Base-by-base conservation (phyloP, 2,797 vertebrate genomes). In the Morelia viridis region DNA sequence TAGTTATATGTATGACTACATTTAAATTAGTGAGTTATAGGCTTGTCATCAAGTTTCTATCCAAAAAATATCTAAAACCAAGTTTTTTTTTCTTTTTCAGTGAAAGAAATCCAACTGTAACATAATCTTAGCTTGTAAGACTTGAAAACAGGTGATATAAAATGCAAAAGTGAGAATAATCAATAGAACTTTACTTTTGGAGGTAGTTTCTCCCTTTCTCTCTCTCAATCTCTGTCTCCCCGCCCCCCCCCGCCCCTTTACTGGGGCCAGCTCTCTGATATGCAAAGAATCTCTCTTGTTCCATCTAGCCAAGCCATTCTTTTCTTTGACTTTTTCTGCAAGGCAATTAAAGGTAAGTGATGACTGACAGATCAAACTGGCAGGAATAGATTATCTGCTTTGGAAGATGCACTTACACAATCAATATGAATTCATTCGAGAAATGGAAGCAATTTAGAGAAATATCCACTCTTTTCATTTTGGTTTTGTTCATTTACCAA, bases 381-480 rank as follows among this genome's bases (percentile, higher is more conserved):
- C 95, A 98, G 96, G 97, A 97, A 97, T 93, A 96, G 94, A 97
- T 97, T 97, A 97, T 97, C 97, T 97, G 93, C 95, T 87, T 96
- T 96, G 95, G 93, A 96, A 97, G 95, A 97, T 95, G 91, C 93
- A 97, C 97, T 98, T 95, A 94, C 94, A 97, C 97, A 98, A 97
- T 98, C 98, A 98, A 98, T 98, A 97, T 89, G 95, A 97, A 96
- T 97, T 96, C 96, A 98, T 98, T 98, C 97, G 95, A 95, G 95
- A 97, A 98, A 98, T 96, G 97, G 94, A 93, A 95, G 95, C 95
- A 97, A 96, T 97, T 97, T 97, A 95, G 95, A 96, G 93, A 97
- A 97, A 97, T 96, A 97, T 61, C 96, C 89, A 92, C 95, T 96
- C 93, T 95, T 91, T 94, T 95, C 61, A 94, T 95, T 96, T 94